Conservation (phyloP, 2,888 invertebrate species). For the Prenolepis imparis region DNA sequence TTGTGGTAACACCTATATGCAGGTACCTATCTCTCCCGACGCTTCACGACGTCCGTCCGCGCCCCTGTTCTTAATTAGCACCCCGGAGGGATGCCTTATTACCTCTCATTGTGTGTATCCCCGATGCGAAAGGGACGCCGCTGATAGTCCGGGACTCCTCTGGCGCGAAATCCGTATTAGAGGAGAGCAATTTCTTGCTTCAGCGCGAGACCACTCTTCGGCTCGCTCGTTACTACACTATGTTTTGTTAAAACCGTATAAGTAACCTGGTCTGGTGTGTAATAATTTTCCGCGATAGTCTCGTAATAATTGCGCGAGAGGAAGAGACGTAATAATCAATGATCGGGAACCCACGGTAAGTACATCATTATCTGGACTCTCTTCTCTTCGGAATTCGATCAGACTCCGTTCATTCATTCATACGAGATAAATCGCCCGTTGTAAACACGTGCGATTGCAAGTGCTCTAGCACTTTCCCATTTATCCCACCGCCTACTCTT, state of each 20-base stretch:
- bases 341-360: not conserved
- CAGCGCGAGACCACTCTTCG: constrained; percentile 21
- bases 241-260: constrained; percentile 37
- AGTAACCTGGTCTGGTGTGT: not conserved
- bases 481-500: constrained; percentile 7
- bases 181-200: constrained; percentile 43
- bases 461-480: constrained; percentile 18
- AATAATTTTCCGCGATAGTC: constrained; percentile 24
- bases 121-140: constrained; percentile 33
- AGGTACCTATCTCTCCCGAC: too few relatives aligned
- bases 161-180: constrained; percentile 45
- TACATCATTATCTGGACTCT: not conserved
- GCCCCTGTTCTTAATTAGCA: constrained; percentile 49
- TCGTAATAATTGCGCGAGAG: constrained; percentile 19
- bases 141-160: constrained; percentile 27
- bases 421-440: constrained; percentile 33
- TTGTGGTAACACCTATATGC: constrained; percentile 31
- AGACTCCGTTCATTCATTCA: constrained; percentile 36
- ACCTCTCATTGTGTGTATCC: constrained; percentile 46
- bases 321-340: constrained; percentile 24
- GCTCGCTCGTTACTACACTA: constrained; percentile 27
- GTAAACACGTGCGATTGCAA: constrained; percentile 2
- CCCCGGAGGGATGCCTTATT: constrained; percentile 50
- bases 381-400: not conserved
- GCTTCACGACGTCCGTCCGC: constrained; percentile 18